These are phyloP conservation scores for Heliocidaris erythrogramma DNA, from an alignment of 35 echinoderm and acorn worm species.

Conservation along the genomic window DNA sequence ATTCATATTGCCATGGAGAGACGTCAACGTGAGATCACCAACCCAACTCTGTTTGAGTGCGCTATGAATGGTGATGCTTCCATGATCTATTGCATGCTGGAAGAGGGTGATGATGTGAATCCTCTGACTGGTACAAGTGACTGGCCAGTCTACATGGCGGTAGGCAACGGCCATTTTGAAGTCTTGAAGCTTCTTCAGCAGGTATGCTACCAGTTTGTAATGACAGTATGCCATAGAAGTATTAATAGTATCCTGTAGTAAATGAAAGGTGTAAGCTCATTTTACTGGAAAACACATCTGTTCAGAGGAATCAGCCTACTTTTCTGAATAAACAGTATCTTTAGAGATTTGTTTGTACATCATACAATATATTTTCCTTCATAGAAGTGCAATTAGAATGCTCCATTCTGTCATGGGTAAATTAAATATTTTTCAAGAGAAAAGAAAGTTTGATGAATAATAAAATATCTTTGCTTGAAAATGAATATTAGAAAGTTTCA, in stretches of 20 bases:
- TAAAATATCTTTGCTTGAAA: too few relatives aligned
- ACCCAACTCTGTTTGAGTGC: conserved; percentile 85
- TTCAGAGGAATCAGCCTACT: neutral
- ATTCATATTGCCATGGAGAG: conserved; percentile 61
- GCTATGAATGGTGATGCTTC: conserved; percentile 89
- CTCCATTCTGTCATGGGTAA: too few relatives aligned
- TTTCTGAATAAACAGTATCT: neutral
- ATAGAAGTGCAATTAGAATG: too few relatives aligned
- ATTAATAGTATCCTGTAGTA: neutral
- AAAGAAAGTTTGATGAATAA: too few relatives aligned
- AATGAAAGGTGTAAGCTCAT: neutral
- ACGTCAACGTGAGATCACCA: conserved; percentile 73
- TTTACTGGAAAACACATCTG: neutral
- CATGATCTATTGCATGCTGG: conserved; percentile 71
- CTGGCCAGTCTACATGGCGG: conserved; percentile 93
- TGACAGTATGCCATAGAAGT: neutral
- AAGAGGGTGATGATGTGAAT: conserved; percentile 93
- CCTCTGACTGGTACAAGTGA: conserved; percentile 87
- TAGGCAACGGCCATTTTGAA: conserved; percentile 80
- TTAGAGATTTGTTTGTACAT: too few relatives aligned
- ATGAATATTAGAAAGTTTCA: too few relatives aligned
- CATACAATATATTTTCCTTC: too few relatives aligned
- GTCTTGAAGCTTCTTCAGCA: conserved; percentile 79
- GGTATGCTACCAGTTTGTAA: conserved; percentile 48
- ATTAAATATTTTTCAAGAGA: too few relatives aligned